Percentiles rank a stretch among this genome's conserved stretches.
phyloP scores from a whole-genome alignment of 2,888 invertebrate species.

The Microchrysa polita region DNA sequence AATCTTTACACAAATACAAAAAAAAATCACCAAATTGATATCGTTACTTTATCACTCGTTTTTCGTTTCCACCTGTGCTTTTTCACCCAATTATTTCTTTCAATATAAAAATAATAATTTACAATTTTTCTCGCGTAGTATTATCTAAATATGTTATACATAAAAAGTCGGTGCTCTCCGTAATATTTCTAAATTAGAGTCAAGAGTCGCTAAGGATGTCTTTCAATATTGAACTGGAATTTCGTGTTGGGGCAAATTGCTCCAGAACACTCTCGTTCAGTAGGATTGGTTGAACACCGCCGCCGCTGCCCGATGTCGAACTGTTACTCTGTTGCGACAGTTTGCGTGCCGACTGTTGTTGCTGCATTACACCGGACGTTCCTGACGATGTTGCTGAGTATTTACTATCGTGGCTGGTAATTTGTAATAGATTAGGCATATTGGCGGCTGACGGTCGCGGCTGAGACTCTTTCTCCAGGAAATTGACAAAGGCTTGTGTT shows the following conservation, averaged over 20 bases:
- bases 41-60: constrained; percentile 2
- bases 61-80: not conserved
- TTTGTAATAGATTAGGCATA: constrained; percentile 60
- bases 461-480: constrained; percentile 64
- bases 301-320: constrained; percentile 32
- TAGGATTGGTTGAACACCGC: constrained; percentile 56
- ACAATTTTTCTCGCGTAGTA: constrained; percentile 18
- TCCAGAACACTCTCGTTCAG: constrained; percentile 59
- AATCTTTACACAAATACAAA: not conserved
- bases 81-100: not conserved
- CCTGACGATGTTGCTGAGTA: constrained; percentile 47
- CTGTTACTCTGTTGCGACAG: constrained; percentile 30
- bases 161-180: too few species aligned
- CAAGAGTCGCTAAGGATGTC: constrained; percentile 64
- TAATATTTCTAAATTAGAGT: constrained; percentile 51
- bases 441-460: constrained; percentile 56
- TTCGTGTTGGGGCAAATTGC: constrained; percentile 60
- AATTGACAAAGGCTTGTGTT: constrained; percentile 63
- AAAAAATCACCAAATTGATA: constrained; percentile 1
- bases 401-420: constrained; percentile 49
- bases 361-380: constrained; percentile 18
- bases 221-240: constrained; percentile 64
- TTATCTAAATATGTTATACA: constrained; percentile 12
- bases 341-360: constrained; percentile 34
- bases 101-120: constrained; percentile 39